A percentile compares a stretch with the other conserved stretches of the same genome.
Conservation (phyloP, 2,888 invertebrate genomes). For the Heliconius ethilla region DNA sequence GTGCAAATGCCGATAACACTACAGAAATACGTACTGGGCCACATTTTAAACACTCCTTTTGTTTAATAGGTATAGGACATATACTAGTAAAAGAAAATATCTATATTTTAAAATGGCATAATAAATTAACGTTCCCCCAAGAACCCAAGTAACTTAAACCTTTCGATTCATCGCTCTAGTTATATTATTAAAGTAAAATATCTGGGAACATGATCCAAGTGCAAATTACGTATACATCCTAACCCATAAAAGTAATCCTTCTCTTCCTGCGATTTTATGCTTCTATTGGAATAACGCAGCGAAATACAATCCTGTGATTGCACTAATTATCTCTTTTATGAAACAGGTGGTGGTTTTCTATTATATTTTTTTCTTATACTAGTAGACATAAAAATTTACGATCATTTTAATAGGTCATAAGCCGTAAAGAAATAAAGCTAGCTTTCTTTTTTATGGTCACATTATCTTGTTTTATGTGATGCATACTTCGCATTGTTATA, state of each 20-base stretch:
- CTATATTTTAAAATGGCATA: conserved; percentile 28
- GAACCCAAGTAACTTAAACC: conserved; percentile 47
- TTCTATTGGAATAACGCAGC: conserved; percentile 56
- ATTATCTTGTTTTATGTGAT: conserved; percentile 43
- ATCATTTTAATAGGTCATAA: conserved; percentile 30
- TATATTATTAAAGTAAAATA: conserved; percentile 60
- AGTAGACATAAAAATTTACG: conserved; percentile 3
- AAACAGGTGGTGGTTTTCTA: conserved; percentile 12
- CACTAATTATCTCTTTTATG: conserved; percentile 34
- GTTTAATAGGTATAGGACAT: conserved; percentile 42
- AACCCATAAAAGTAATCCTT: conserved; percentile 64
- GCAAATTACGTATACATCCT: conserved; percentile 68
- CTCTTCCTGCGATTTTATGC: conserved; percentile 68
- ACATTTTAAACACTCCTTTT: conserved; percentile 45
- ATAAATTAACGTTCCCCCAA: background rate
- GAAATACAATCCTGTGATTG: conserved; percentile 42
- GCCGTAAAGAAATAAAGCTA: conserved; percentile 23
- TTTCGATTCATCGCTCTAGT: conserved; percentile 66
- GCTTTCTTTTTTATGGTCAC: conserved; percentile 43
- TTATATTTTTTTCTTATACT: background rate
- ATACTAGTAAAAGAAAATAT: conserved; percentile 32
- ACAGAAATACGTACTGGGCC: conserved; percentile 44
- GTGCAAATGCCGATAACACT: conserved; percentile 44
- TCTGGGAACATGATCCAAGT: conserved; percentile 68
- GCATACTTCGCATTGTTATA: conserved; percentile 46